Base-by-base conservation (phyloP, 2,888 invertebrate species). In the Pherbina coryleti region DNA sequence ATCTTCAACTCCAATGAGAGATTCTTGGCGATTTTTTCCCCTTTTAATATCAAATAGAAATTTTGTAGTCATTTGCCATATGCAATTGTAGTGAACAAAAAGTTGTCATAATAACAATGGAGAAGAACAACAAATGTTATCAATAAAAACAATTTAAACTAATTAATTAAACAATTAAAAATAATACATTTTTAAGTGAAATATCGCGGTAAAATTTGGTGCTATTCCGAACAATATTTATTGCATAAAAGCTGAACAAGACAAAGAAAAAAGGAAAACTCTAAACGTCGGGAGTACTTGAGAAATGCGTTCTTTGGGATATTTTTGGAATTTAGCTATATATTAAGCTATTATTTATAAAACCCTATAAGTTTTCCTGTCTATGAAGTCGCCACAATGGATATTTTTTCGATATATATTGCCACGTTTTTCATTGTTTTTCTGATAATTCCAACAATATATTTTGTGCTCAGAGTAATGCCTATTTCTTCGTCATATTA, bases 401-500 rank as follows among this genome's bases (percentile, higher is more conserved):
- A 81, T 75, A 69, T 81, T 11, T 73, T 80, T 8, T 11, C 75
- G 53, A 51, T 80, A 11, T 82, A 82, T 76, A 80, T 85, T 31
- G 34, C 81, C 0, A 22, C 79, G 0, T 81, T 85, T 53, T 82
- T 84, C 14, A 1, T 83, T 1, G 67, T 84, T 17, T 81, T 86
- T 37, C 67, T 86, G 14, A 60, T 81, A 5, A 76, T 86, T 79
- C 85, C 86, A 70, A 77, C 84, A 17, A 5, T 81, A 1, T 86
- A 85, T 69, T 78, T 82, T 69, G n/a, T 69, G 0, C 51, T 85
- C 51, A 84, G 84, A 85, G 85, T 85, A 83, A 79, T 34, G 19
- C 19, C 11, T 22, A 5, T 19, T 19, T 55, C 17, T 25, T 64
- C 5, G 31, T 64, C 2, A 31, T n/a, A 28, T 31, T n/a, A 9